A percentile compares a stretch with the other conserved stretches of the same genome.
Evolutionary conservation across 2,113 vertebrate species (phyloP).

Genomic region (Serilophus lunatus): DNA sequence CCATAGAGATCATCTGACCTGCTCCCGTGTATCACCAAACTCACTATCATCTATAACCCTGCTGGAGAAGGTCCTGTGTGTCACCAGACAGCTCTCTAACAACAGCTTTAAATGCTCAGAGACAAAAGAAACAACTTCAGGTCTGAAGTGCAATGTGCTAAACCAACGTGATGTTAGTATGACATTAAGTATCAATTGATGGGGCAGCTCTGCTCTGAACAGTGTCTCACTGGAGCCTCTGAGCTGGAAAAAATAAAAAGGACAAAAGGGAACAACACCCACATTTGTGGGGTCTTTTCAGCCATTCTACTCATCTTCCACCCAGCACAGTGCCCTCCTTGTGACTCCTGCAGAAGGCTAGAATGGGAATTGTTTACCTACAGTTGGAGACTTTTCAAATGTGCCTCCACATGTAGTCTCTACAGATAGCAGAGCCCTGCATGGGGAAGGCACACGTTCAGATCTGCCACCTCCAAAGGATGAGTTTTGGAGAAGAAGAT

Average conservation of each 20-base stretch:
- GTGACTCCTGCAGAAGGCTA: neutral
- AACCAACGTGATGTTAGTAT: neutral
- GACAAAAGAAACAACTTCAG: neutral
- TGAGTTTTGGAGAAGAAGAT: neutral
- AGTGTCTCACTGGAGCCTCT: neutral
- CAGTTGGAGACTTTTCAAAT: neutral
- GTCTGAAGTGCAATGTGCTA: neutral
- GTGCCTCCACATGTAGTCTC: neutral
- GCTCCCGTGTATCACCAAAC: neutral
- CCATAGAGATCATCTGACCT: neutral
- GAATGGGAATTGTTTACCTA: neutral
- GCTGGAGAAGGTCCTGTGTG: neutral
- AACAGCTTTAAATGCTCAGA: neutral
- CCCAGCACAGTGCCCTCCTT: neutral
- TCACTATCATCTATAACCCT: neutral
- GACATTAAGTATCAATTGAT: neutral
- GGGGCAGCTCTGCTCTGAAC: neutral
- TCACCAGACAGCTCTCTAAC: neutral
- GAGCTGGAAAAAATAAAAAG: neutral
- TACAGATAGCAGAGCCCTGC: neutral
- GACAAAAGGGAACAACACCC: neutral
- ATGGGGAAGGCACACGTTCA: fast-evolving
- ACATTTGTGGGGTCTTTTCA: neutral
- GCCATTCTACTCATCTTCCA: neutral
- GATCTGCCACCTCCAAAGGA: fast-evolving